Percentiles rank a stretch among this genome's conserved stretches.
Conservation (phyloP, 2,888 invertebrate species). For the Eristalis intricaria region DNA sequence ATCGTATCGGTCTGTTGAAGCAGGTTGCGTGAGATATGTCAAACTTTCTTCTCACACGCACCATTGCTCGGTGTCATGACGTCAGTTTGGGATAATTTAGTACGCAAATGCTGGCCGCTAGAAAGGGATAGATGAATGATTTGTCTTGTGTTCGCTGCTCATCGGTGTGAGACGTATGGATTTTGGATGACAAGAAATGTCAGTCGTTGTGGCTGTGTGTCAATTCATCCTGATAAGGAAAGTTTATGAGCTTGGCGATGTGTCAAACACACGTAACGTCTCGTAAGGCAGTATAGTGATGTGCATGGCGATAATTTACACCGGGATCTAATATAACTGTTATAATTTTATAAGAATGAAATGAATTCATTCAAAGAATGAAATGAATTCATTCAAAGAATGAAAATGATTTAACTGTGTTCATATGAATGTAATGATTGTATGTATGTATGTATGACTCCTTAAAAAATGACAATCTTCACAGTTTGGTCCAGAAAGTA, state of each 20-base stretch:
- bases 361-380: too few species aligned
- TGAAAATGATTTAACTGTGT: too few species aligned
- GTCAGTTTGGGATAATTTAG: neutral
- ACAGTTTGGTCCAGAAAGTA: too few species aligned
- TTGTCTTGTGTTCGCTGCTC: neutral
- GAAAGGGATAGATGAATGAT: neutral
- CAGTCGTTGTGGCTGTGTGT: neutral
- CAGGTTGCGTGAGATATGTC: slow-evolving; percentile 24
- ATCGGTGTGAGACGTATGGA: neutral
- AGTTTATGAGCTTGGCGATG: neutral
- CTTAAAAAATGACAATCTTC: too few species aligned
- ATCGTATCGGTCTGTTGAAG: neutral
- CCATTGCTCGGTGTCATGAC: neutral
- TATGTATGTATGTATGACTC: too few species aligned
- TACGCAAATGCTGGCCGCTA: neutral
- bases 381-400: too few species aligned
- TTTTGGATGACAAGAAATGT: neutral
- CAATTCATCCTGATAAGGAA: neutral
- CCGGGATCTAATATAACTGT: neutral
- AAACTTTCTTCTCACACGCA: neutral
- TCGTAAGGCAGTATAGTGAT: neutral
- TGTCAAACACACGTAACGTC: neutral
- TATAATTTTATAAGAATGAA: neutral
- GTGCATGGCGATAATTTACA: neutral
- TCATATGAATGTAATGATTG: too few species aligned